Percentiles rank a stretch among this genome's conserved stretches.
Conservation (phyloP, 2,888 invertebrate genomes). For the Exephanes ischioxanthus region DNA sequence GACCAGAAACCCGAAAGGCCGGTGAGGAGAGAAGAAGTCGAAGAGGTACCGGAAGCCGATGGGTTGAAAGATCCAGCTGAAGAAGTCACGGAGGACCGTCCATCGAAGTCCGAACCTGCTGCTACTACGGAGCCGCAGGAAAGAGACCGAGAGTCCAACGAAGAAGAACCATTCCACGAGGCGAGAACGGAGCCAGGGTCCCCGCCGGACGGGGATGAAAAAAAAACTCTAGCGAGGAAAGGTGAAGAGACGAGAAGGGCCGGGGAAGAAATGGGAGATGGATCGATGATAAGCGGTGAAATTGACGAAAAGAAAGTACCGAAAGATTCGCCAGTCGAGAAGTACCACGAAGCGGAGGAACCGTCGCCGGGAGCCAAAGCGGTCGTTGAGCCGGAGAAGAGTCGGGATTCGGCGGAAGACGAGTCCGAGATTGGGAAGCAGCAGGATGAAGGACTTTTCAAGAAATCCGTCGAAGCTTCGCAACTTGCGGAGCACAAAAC, state of each 20-base stretch:
- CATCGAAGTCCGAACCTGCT: constrained; percentile 17
- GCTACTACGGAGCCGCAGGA: neutral
- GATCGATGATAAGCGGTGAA: neutral
- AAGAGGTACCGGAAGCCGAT: constrained; percentile 38
- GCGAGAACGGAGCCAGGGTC: neutral
- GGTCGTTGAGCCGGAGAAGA: neutral
- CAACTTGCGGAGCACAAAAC: neutral
- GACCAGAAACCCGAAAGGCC: constrained; percentile 30
- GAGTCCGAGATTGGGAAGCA: neutral
- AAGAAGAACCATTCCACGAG: neutral
- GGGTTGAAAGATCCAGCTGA: constrained; percentile 6
- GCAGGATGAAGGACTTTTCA: neutral
- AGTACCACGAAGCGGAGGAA: neutral
- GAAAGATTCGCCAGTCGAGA: neutral
- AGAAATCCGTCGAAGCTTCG: neutral
- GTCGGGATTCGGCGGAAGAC: neutral
- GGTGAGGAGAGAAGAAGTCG: constrained; percentile 7
- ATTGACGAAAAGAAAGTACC: neutral
- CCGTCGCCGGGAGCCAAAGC: neutral
- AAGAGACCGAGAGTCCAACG: neutral
- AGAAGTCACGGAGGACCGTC: constrained; percentile 27
- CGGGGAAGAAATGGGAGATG: constrained; percentile 1
- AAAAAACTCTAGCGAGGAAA: constrained; percentile 20
- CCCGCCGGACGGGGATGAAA: neutral
- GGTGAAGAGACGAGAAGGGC: constrained; percentile 22